phyloP scores from a whole-genome alignment of 2,888 invertebrate genomes.

The Acleris literana region DNA sequence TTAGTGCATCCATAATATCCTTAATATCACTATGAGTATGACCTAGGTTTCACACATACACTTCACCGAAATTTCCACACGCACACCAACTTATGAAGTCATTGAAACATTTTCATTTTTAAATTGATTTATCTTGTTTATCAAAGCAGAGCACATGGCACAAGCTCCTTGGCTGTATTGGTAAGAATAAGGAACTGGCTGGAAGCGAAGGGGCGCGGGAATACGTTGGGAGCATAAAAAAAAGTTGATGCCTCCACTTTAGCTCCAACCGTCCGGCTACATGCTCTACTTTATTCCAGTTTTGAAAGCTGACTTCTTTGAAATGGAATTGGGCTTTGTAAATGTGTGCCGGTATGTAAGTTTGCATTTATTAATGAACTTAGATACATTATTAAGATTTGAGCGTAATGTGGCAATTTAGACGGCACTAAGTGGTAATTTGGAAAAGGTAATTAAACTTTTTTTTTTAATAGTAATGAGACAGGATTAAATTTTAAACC shows the following conservation, averaged over 20 bases:
- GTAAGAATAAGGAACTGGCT: constrained; percentile 76
- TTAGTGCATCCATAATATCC: constrained; percentile 66
- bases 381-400: constrained; percentile 6
- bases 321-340: constrained; percentile 21
- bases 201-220: constrained; percentile 72
- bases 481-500: not conserved
- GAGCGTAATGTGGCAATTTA: constrained; percentile 8
- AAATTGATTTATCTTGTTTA: constrained; percentile 32
- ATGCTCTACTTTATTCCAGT: constrained; percentile 65
- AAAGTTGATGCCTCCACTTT: constrained; percentile 75
- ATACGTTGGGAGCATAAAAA: constrained; percentile 74
- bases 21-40: constrained; percentile 25
- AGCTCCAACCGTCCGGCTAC: constrained; percentile 49
- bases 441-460: not conserved
- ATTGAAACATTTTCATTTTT: constrained; percentile 31
- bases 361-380: constrained; percentile 14
- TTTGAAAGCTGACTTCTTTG: constrained; percentile 26
- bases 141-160: constrained; percentile 59
- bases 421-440: not conserved
- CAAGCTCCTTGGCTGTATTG: constrained; percentile 56
- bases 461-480: not conserved
- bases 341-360: constrained; percentile 19
- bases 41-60: constrained; percentile 21
- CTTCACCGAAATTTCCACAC: constrained; percentile 17
- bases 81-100: constrained; percentile 14